These are phyloP conservation scores for Dermatophagoides farinae DNA, from an alignment of 1,140 invertebrate genomes.

Conservation along the genomic window DNA sequence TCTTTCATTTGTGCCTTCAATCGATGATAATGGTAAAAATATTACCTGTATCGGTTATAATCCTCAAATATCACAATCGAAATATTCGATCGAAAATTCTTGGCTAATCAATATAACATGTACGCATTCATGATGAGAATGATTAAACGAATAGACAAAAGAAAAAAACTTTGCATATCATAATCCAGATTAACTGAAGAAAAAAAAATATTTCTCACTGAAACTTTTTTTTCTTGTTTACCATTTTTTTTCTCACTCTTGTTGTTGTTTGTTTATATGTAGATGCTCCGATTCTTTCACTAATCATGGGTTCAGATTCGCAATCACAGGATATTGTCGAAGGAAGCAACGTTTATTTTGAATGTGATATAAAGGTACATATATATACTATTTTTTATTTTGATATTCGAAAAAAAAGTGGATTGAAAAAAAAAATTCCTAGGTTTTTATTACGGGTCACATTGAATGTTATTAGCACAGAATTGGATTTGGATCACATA, in stretches of 20 bases:
- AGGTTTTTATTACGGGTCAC: not conserved
- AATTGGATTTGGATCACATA: not conserved
- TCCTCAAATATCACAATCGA: conserved; percentile 31
- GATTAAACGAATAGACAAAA: not conserved
- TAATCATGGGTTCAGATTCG: conserved; percentile 26
- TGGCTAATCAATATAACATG: conserved; percentile 45
- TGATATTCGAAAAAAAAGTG: not conserved
- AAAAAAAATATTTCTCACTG: not conserved
- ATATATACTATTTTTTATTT: no score
- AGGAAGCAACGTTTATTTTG: conserved; percentile 68
- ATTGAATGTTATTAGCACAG: not conserved
- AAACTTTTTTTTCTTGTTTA: not conserved
- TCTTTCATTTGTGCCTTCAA: conserved; percentile 33
- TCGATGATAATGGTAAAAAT: conserved; percentile 59
- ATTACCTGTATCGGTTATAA: conserved; percentile 61
- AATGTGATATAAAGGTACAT: conserved; percentile 44
- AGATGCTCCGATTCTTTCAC: conserved; percentile 20
- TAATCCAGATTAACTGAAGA: not conserved
- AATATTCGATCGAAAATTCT: conserved; percentile 43
- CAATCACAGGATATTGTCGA: conserved; percentile 52
- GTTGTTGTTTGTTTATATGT: not conserved
- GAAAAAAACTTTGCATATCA: not conserved
- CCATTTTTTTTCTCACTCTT: not conserved
- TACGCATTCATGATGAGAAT: conserved; percentile 37
- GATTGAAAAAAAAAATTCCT: no score